Percentiles rank a stretch among this genome's conserved stretches.
Conservation (phyloP, 2,113 vertebrate species). For the Zosterops pallidus region DNA sequence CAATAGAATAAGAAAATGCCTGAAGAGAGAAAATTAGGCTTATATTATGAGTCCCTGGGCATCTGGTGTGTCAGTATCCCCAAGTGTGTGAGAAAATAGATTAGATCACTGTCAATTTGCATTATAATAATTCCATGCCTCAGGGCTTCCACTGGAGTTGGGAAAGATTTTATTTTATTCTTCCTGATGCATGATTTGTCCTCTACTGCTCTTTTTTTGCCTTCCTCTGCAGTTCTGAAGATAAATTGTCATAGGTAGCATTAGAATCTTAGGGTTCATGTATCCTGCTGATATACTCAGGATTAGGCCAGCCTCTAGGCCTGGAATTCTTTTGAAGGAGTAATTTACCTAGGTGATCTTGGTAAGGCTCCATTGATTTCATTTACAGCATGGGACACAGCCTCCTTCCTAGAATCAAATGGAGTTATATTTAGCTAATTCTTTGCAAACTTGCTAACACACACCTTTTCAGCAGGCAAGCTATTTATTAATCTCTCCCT, state of each 20-base stretch:
- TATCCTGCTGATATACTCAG: background rate
- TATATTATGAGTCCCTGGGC: background rate
- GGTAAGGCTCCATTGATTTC: background rate
- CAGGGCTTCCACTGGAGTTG: slow-evolving; percentile 11
- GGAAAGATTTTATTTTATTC: slow-evolving; percentile 25
- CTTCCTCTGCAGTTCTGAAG: background rate
- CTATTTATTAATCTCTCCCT: background rate
- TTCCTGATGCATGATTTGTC: background rate
- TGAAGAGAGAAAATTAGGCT: slow-evolving; percentile 31
- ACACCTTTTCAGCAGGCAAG: background rate
- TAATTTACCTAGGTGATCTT: background rate
- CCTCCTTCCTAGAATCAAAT: background rate
- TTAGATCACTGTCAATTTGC: slow-evolving; percentile 36
- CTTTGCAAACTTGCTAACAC: background rate
- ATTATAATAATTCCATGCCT: slow-evolving; percentile 41
- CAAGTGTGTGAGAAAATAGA: slow-evolving; percentile 24
- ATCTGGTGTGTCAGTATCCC: slow-evolving; percentile 38
- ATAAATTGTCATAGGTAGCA: background rate
- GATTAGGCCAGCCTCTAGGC: background rate
- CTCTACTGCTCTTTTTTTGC: background rate
- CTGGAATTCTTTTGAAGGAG: background rate
- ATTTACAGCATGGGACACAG: background rate
- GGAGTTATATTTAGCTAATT: background rate
- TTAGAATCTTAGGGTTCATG: background rate
- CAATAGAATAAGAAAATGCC: background rate